A percentile compares a stretch with the other conserved stretches of the same genome.
These are phyloP conservation scores for Panagrolaimus sp. DNA, from an alignment of 1,140 invertebrate genomes.

Conservation along the genomic window DNA sequence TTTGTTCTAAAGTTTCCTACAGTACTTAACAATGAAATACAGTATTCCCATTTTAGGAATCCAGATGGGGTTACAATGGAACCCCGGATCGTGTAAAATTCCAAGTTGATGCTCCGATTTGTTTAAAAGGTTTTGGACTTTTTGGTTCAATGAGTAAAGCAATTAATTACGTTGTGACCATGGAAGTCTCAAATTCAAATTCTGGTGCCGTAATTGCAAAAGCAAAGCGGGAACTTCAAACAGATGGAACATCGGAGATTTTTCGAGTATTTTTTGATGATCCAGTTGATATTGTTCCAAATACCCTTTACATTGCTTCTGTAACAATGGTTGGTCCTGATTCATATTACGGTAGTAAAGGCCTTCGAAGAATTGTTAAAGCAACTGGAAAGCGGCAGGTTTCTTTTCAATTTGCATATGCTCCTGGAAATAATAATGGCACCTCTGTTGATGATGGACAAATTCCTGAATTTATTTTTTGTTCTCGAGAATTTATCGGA, in stretches of 20 bases:
- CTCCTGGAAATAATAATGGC: conserved; percentile 80
- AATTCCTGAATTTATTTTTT: conserved; percentile 83
- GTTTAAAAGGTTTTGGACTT: conserved; percentile 78
- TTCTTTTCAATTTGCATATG: conserved; percentile 78
- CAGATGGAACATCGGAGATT: conserved; percentile 75
- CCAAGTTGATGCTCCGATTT: conserved; percentile 75
- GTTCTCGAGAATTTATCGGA: conserved; percentile 29
- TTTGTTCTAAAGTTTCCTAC: too few species aligned
- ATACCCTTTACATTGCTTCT: conserved; percentile 76
- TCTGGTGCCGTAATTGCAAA: conserved; percentile 73
- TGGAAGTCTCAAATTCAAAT: conserved; percentile 71
- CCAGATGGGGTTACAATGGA: conserved; percentile 79
- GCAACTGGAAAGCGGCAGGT: conserved; percentile 67
- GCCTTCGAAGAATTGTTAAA: conserved; percentile 71
- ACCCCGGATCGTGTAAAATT: conserved; percentile 79
- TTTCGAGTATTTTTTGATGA: conserved; percentile 84
- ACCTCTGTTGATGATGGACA: conserved; percentile 83
- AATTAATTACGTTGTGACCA: conserved; percentile 74
- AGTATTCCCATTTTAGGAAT: conserved; percentile 63
- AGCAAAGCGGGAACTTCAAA: conserved; percentile 73
- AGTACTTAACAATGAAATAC: too few species aligned
- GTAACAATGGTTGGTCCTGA: conserved; percentile 78
- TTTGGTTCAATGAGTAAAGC: conserved; percentile 79
- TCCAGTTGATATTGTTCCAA: conserved; percentile 75
- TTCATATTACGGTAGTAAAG: conserved; percentile 80